Conservation (phyloP, 2,888 invertebrate species). For the Dermolepida albohirtum region DNA sequence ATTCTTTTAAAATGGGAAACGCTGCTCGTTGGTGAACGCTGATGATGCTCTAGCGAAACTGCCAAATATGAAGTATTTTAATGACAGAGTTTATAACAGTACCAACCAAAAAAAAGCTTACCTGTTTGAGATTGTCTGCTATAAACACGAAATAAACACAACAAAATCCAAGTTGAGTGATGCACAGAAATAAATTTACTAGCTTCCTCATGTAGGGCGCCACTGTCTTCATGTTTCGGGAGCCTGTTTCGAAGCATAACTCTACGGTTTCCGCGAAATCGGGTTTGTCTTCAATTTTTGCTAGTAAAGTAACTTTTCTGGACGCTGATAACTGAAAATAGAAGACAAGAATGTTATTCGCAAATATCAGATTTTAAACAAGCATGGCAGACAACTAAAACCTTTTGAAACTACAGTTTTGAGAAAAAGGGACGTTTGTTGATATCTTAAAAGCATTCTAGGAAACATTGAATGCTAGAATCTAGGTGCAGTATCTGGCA, state of each 20-base stretch:
- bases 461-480: no score
- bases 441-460: no score
- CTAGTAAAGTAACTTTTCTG: conserved; percentile 72
- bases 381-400: no score
- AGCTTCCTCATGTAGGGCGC: conserved; percentile 74
- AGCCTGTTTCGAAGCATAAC: conserved; percentile 83
- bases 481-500: no score
- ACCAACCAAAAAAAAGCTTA: conserved; percentile 57
- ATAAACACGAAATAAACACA: conserved; percentile 97
- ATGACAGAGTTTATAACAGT: background rate
- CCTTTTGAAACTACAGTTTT: no score
- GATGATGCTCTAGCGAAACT: background rate
- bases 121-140: conserved; percentile 85
- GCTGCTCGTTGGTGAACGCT: background rate
- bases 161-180: conserved; percentile 98
- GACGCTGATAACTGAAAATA: conserved; percentile 75
- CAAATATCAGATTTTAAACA: no score
- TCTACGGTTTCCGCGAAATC: conserved; percentile 88
- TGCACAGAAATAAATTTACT: conserved; percentile 88
- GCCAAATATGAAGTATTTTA: background rate
- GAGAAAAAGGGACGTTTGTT: no score
- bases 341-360: conserved; percentile 8
- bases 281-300: conserved; percentile 70
- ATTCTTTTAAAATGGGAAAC: no score
- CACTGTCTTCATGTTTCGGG: conserved; percentile 71